Conservation (phyloP, 1,140 invertebrate species). For the Lepidurus apus region DNA sequence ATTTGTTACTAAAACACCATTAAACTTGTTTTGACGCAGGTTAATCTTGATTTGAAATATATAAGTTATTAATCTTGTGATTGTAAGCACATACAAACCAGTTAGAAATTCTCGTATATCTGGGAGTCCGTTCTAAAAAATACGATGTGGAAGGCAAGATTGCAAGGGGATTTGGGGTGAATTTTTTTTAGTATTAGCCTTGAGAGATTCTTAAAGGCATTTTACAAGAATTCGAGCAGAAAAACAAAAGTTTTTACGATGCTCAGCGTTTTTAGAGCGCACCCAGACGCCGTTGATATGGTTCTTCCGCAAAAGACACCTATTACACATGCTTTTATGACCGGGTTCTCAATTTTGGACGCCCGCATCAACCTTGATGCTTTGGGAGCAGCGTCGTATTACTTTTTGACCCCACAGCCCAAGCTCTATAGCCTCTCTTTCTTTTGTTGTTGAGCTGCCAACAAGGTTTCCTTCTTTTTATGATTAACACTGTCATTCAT, state of each 20-base stretch:
- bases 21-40: no score
- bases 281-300: conserved; percentile 1
- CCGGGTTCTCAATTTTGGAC: conserved; percentile 18
- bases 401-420: background rate
- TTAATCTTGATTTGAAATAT: no score
- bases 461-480: background rate
- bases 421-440: background rate
- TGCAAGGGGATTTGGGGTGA: no score
- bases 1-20: no score
- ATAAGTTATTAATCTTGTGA: no score
- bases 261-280: background rate
- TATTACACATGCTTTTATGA: conserved; percentile 4
- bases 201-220: background rate
- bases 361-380: conserved; percentile 18
- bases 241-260: background rate
- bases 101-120: no score
- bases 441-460: background rate
- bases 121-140: no score
- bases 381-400: background rate
- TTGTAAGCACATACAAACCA: no score
- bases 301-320: conserved; percentile 13
- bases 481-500: conserved; percentile 9
- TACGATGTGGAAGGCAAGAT: no score
- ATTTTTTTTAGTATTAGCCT: background rate
- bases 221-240: background rate